These are phyloP conservation scores for Tetramorium simillimum DNA, from an alignment of 1,140 invertebrate species.

Conservation along the genomic window DNA sequence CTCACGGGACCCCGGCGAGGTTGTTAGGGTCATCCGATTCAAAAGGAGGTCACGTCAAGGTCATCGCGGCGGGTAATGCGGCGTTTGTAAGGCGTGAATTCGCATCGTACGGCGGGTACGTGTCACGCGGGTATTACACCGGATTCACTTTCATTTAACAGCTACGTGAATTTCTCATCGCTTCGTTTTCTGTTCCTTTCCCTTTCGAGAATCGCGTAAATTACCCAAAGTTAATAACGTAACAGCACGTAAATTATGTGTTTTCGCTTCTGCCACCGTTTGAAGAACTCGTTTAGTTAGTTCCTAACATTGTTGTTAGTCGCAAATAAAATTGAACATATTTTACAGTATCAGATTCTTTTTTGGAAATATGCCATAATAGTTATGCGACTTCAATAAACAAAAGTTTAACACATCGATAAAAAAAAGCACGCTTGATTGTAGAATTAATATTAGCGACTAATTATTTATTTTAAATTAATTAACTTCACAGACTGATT, in stretches of 20 bases:
- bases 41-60: constrained; percentile 74
- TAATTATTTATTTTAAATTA: too few species aligned
- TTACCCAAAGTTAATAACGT: constrained; percentile 47
- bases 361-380: not conserved
- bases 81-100: constrained; percentile 65
- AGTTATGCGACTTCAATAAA: not conserved
- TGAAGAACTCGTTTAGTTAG: not conserved
- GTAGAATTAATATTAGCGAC: constrained; percentile 58
- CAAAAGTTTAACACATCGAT: not conserved
- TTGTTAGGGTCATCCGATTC: constrained; percentile 71
- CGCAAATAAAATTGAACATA: not conserved
- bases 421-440: constrained; percentile 1
- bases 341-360: not conserved
- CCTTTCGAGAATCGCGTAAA: not conserved
- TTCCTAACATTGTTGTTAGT: too few species aligned
- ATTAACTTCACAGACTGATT: constrained; percentile 48
- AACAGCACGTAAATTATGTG: constrained; percentile 5
- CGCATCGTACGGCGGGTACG: constrained; percentile 5
- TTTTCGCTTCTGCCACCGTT: not conserved
- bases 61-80: constrained; percentile 52
- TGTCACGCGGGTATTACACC: not conserved
- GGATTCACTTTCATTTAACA: constrained; percentile 58
- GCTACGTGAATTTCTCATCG: constrained; percentile 11
- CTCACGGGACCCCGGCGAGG: constrained; percentile 36
- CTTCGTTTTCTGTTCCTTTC: constrained; percentile 30